A percentile compares a stretch with the other conserved stretches of the same genome.
Evolutionary conservation across 2,797 vertebrate genomes (phyloP).

Genomic region (Triplophysa bombifrons): DNA sequence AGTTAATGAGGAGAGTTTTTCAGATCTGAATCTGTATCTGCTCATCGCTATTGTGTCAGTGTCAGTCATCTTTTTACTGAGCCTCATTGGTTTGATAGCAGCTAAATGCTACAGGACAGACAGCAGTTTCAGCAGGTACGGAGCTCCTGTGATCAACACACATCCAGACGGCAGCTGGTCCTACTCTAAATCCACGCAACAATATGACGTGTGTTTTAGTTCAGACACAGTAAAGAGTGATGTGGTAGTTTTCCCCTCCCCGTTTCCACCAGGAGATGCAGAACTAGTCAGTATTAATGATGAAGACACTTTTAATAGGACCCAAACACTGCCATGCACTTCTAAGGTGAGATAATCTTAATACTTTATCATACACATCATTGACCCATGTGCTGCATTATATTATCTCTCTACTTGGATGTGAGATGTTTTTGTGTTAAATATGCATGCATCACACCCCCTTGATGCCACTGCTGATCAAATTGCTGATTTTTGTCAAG

Average conservation of each 20-base stretch:
- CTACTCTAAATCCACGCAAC: constrained; percentile 52
- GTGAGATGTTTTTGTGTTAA: no score
- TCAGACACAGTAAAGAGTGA: constrained; percentile 53
- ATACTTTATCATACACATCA: background rate
- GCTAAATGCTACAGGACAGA: constrained; percentile 54
- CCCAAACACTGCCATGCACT: constrained; percentile 58
- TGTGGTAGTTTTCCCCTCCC: constrained; percentile 44
- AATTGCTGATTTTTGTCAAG: no score
- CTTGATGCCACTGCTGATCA: no score
- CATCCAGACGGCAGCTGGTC: constrained; percentile 58
- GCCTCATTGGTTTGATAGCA: constrained; percentile 52
- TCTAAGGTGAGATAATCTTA: constrained; percentile 39
- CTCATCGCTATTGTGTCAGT: constrained; percentile 50
- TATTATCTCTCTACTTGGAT: no score
- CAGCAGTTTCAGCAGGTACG: constrained; percentile 43
- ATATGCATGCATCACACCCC: no score
- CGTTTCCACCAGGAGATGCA: constrained; percentile 39
- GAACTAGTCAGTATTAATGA: constrained; percentile 49
- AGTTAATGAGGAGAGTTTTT: constrained; percentile 46
- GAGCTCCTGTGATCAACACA: constrained; percentile 52
- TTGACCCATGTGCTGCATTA: no score
- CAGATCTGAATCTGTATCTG: constrained; percentile 52
- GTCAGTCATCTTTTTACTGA: constrained; percentile 55
- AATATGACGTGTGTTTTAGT: constrained; percentile 54
- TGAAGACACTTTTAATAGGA: constrained; percentile 50